Evolutionary conservation across 2,888 invertebrate genomes (phyloP).

Genomic region (Petrolisthes cinctipes): DNA sequence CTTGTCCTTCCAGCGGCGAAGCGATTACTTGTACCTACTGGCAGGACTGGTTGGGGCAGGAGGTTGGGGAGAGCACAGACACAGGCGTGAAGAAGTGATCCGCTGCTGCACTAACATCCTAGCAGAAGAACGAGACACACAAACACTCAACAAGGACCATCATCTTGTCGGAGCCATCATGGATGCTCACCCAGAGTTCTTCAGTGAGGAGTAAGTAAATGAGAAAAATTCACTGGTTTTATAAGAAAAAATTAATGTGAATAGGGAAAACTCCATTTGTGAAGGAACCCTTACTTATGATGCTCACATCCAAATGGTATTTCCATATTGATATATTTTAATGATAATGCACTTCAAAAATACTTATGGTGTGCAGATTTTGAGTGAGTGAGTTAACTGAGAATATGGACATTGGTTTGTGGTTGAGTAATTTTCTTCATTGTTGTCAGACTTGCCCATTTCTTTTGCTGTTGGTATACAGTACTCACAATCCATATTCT

Average conservation of each 20-base stretch:
- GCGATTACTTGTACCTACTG: constrained; percentile 83
- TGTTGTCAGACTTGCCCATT: too few species aligned
- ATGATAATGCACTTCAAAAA: too few species aligned
- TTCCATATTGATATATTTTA: too few species aligned
- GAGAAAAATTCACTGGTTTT: background rate
- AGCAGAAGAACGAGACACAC: constrained; percentile 50
- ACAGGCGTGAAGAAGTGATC: constrained; percentile 81
- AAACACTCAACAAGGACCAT: constrained; percentile 37
- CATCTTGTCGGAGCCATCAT: constrained; percentile 22
- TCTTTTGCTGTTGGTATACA: too few species aligned
- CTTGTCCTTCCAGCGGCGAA: constrained; percentile 76
- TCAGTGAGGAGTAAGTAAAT: background rate
- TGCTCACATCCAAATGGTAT: background rate
- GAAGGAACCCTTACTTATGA: background rate
- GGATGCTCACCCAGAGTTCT: constrained; percentile 30
- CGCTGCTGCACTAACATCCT: constrained; percentile 44
- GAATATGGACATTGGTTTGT: too few species aligned
- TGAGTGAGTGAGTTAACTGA: too few species aligned
- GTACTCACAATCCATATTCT: too few species aligned
- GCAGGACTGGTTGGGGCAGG: constrained; percentile 85
- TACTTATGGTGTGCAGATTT: too few species aligned
- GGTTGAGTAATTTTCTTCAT: too few species aligned
- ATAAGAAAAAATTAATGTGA: background rate
- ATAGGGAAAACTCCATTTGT: background rate
- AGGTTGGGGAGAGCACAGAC: constrained; percentile 83